phyloP scores from a whole-genome alignment of 2,113 vertebrate species.

The Amblyornis subalaris region DNA sequence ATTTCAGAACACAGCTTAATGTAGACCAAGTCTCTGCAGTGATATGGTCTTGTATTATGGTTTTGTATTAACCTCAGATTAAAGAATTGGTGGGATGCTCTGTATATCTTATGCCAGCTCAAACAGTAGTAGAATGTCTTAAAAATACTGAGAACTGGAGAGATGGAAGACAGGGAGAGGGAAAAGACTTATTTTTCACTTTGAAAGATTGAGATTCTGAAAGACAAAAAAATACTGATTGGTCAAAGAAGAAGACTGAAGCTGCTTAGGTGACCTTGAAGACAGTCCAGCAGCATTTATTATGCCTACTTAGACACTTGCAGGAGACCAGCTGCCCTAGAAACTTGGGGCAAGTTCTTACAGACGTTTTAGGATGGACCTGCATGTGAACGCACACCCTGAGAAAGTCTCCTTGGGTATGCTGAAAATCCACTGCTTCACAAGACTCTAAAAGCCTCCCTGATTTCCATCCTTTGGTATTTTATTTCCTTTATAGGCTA shows the following conservation, averaged over 20 bases:
- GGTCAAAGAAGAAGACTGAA: not conserved
- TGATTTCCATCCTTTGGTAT: not conserved
- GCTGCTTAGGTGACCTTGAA: not conserved
- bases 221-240: not conserved
- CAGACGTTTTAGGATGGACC: not conserved
- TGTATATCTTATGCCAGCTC: not conserved
- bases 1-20: slow-evolving; percentile 2
- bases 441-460: not conserved
- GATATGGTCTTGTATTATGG: too few relatives aligned
- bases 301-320: not conserved
- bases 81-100: not conserved
- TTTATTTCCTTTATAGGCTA: not conserved
- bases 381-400: not conserved
- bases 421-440: not conserved
- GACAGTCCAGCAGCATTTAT: not conserved
- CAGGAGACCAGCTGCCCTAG: not conserved
- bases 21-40: not conserved
- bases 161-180: not conserved
- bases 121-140: not conserved
- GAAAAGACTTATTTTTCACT: not conserved
- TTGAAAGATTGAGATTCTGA: not conserved
- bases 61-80: not conserved
- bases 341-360: not conserved
- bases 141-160: not conserved
- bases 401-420: not conserved